Evolutionary conservation across 2,797 vertebrate species (phyloP), one percentile per base, ranked within the genome.

Genomic region (Microcaecilia unicolor): DNA sequence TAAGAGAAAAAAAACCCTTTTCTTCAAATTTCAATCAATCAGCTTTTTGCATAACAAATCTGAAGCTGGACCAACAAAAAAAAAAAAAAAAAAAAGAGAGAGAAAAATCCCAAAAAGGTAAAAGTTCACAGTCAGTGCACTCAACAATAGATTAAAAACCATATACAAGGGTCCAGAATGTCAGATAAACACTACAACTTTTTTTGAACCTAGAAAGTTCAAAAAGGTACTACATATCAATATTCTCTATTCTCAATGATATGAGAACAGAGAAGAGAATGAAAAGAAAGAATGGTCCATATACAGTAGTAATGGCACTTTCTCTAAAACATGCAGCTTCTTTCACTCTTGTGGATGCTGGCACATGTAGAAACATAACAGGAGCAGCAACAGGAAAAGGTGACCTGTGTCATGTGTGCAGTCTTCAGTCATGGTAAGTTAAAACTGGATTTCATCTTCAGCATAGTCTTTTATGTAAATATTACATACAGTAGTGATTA

Each of bases 401-500:
- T 67, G 78, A 77, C 37, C 7, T 64, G 18, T 1, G 72, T 71
- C 72, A 71, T 76, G 74, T 64, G 64, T 69, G 78, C 71, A 58
- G 73, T 69, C 72, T 70, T 70, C 55, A 15, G 51, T 49, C 51
- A 28, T 2, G 33, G 18, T 50, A 55, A 55, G 53, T 29, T 51
- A 40, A 20, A 35, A 42, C 48, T 56, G 37, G 25, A 28, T 2
- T 26, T 65, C 58, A 62, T 58, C 53, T 55, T 55, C 51, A 58
- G 66, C 67, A 68, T 58, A 79, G 78, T 74, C 70, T 66, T n/a
- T 77, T 56, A 78, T 80, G 77, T 81, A 81, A 77, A 83, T 85
- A 83, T 81, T 78, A 77, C 87, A 87, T 86, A 89, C 88, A 95
- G 91, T 87, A 93, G 91, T 91, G 89, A 87, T 81, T 76, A 64